Evolutionary conservation across 2,888 invertebrate genomes (phyloP).

Genomic region (Cephus rjabovi): DNA sequence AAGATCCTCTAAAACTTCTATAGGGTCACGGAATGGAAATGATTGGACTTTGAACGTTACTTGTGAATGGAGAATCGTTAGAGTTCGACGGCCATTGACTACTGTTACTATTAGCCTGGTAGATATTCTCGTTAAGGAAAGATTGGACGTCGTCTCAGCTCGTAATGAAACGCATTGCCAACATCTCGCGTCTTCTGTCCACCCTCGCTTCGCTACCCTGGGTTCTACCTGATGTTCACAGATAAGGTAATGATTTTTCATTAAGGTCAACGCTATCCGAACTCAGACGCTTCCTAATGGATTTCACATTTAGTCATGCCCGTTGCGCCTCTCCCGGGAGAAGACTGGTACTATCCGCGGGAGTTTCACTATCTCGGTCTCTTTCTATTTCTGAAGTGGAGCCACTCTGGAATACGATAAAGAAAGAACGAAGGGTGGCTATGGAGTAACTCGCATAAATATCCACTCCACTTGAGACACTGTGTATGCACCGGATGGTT

Average conservation of each 20-base stretch:
- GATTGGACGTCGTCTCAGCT: not conserved
- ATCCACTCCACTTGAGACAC: slow-evolving; percentile 7
- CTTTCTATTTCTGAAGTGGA: not conserved
- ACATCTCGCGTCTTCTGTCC: not conserved
- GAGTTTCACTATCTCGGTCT: not conserved
- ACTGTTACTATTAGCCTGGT: not conserved
- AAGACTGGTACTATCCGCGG: not conserved
- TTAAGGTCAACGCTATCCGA: slow-evolving; percentile 27
- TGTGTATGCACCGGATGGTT: slow-evolving; percentile 9
- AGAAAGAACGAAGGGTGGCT: slow-evolving; percentile 3
- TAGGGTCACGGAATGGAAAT: not conserved
- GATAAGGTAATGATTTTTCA: slow-evolving; percentile 47
- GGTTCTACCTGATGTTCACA: not conserved
- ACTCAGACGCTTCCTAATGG: slow-evolving; percentile 40
- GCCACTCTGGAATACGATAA: slow-evolving; percentile 6
- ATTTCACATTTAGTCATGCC: slow-evolving; percentile 42
- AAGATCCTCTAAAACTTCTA: not conserved
- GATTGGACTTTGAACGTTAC: not conserved
- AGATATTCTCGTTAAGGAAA: not conserved
- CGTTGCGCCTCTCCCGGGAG: not conserved
- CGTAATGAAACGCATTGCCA: slow-evolving; percentile 29
- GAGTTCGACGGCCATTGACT: not conserved
- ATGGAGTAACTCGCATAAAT: not conserved
- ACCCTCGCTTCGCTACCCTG: not conserved
- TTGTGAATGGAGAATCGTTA: not conserved